Evolutionary conservation across 1,140 invertebrate genomes (phyloP), one percentile per base, ranked within the genome.

Genomic region (Scaptomyza montana): DNA sequence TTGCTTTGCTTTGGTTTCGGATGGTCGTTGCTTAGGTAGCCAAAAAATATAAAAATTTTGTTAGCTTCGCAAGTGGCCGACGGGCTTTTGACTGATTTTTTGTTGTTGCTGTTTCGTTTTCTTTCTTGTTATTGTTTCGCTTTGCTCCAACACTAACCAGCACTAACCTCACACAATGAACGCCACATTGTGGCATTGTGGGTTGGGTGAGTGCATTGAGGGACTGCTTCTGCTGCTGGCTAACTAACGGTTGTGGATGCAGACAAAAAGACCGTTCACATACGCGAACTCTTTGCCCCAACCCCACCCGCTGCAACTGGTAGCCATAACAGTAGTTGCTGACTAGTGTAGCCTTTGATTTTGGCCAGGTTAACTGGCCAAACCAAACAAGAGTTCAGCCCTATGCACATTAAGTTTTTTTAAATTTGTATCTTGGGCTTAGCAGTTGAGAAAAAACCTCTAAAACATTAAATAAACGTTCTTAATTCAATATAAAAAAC

Each of bases 21-120:
- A 28, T 39, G 54, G 36, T 36, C 28, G 41, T 59, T 59, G 21
- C 12, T 51, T 76, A 62, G 60, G 75, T 49, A 78, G 74, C 55
- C 65, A 16, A 73, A 73, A 30, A 8, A 8, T 12, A 45, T n/a
- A 21, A n/a, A 10, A 33, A 51, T 63, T 51, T 30, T 45, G 62
- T 63, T 39, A 53, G 39, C 39, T n/a, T 59, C 50, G 71, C 65
- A 80, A 80, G 72, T 81, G 79, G 74, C 79, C 79, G 45, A 59
- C 65, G 74, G 72, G 64, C 72, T 67, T 77, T 84, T 80, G 80
- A 85, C 80, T 85, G 80, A 85, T 85, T 85, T 85, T 50, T 46
- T 57, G 46, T 57, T 60, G 9, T 57, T 47, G 13, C 59, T 12
- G 21, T 9, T 25, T 13, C 51, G 41, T 13, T 60, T n/a, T 47